Base-by-base conservation (phyloP, 2,888 invertebrate species). In the Hetaerina titia region DNA sequence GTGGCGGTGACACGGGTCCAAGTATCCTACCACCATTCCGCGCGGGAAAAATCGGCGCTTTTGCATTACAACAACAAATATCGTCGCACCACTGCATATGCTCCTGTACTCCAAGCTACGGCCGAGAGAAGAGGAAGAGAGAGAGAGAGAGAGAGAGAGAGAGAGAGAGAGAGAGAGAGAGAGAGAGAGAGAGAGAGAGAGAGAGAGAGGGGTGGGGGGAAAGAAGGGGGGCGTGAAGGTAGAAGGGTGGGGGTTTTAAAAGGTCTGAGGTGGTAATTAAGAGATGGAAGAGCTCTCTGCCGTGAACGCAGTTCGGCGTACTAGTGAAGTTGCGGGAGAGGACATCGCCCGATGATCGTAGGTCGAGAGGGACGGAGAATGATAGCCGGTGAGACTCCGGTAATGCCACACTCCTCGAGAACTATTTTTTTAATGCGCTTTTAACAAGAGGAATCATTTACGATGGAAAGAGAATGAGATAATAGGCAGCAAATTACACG, bases 401-500 rank as follows among this genome's bases (percentile, higher is more conserved):
- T 81, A 81, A 81, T 81, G 81, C 81, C 81, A 81, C 81, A 31
- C 81, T 13, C 9, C 25, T 22, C 81, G n/a, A 25, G 81, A 31
- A 81, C 31, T 19, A 69, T 74, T 81, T 81, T 81, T 81, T 81
- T 31, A 81, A 81, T 81, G 81, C 81, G 81, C 81, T 81, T 81
- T 81, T 81, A 81, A 81, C 81, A 81, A 81, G 81, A 81, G 25
- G 81, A 31, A 81, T 81, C 31, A 81, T 81, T 81, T 81, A 81
- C n/a, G 81, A 31, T 9, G 13, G 25, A 31, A 2, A 31, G 81
- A 31, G 81, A 25, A 81, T 1, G n/a, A n/a, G 69, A 31, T 69
- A 31, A 81, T 81, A 31, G 13, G 81, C 25, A 15, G 22, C 9
- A 31, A 31, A 81, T 25, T 31, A 13, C 25, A 22, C 81, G 31